Evolutionary conservation across 1,140 invertebrate genomes (phyloP), one percentile per base, ranked within the genome.

Genomic region (Phymastichus coffea): DNA sequence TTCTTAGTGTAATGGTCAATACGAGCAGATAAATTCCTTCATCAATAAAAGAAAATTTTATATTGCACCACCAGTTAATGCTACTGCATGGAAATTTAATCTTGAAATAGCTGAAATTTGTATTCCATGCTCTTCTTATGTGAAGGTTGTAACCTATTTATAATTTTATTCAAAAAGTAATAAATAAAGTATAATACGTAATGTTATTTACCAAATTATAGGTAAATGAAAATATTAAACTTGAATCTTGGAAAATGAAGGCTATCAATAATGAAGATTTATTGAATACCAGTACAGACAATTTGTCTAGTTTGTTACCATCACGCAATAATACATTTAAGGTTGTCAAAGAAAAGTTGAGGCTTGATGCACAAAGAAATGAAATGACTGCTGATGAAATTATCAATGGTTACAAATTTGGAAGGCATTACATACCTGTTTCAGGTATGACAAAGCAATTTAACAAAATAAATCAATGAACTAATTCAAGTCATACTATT

Each of bases 331-430:
- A 41, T 38, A 14, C 20, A 26, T 15, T 7, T 14, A 57, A 48
- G n/a, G 17, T 52, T 26, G 41, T 59, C 0, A 58, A 25, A 30
- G 38, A 56, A 56, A 57, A 23, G 4, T 9, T 33, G 0, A 35
- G 37, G 9, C 10, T 52, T 28, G 66, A 72, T 19, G 23, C 59
- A 47, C 35, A 72, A 33, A 48, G 64, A 47, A 60, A 49, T 17
- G 14, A 46, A 28, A 52, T 67, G 17, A 14, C 41, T 1, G 0
- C 40, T 8, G 63, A 66, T 4, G 60, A 66, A 22, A 67, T 61
- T 46, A 48, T 70, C n/a, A 37, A 56, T 33, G 66, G 66, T n/a
- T 72, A 70, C 10, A 63, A 67, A 47, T 72, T 66, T 37, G 70
- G 70, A 25, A 52, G 60, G 28, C 63, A 40, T 47, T 61, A 64